Evolutionary conservation across 2,797 vertebrate genomes (phyloP).

Genomic region (Hemitrygon akajei): DNA sequence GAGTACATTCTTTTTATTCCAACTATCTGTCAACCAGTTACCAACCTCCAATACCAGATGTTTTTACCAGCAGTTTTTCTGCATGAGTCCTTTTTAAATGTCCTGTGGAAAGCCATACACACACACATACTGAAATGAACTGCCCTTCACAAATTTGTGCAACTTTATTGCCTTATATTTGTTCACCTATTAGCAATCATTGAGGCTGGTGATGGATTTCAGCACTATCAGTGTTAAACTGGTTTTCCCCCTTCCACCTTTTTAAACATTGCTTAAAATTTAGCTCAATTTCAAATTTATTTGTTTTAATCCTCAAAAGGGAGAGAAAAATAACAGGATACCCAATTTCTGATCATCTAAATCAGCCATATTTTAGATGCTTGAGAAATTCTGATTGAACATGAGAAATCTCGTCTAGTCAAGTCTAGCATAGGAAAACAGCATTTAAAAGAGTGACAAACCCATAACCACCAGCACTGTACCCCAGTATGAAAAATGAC

Average conservation of each 20-base stretch:
- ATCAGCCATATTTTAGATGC: not conserved
- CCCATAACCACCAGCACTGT: not conserved
- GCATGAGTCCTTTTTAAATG: not conserved
- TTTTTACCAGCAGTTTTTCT: not conserved
- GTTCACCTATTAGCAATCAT: not conserved
- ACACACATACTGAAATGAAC: not conserved
- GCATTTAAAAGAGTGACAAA: not conserved
- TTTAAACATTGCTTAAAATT: not conserved
- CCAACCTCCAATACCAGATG: not conserved
- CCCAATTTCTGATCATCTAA: not conserved
- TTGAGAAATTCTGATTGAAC: not conserved
- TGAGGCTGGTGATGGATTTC: not conserved
- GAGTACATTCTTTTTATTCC: not conserved
- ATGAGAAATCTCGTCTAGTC: not conserved
- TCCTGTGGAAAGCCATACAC: no score
- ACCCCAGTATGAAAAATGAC: not conserved
- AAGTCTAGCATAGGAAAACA: not conserved
- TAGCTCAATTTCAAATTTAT: not conserved
- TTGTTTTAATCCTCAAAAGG: not conserved
- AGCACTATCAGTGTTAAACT: not conserved
- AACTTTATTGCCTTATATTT: not conserved
- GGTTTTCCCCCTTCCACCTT: not conserved
- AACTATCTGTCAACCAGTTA: not conserved
- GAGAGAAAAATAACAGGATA: not conserved
- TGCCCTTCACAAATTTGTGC: not conserved